phyloP scores from a whole-genome alignment of 2,888 invertebrate species.

The Drosophila cognata region DNA sequence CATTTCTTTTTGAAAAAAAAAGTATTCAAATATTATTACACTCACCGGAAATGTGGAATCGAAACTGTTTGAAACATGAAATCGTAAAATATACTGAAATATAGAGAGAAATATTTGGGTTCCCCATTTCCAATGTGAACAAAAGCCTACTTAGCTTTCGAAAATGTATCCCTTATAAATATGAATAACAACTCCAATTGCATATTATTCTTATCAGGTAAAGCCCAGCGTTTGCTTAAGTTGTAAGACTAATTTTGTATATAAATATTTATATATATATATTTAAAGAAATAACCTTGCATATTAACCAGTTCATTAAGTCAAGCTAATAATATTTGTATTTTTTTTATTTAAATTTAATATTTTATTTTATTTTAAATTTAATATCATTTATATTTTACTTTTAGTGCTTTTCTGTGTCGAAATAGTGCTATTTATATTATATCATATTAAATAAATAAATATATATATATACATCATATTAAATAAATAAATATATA shows the following conservation, averaged over 20 bases:
- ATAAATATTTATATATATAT: not conserved
- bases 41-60: not conserved
- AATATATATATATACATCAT: not conserved
- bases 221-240: not conserved
- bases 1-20: not conserved
- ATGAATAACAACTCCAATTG: not conserved
- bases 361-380: not conserved
- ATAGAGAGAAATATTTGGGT: too few species aligned
- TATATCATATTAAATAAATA: not conserved
- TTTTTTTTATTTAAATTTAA: not conserved
- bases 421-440: not conserved
- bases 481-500: not conserved
- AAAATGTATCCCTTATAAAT: not conserved
- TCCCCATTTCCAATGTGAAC: not conserved
- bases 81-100: fast-evolving
- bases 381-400: not conserved
- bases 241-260: not conserved
- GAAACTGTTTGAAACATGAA: too few species aligned
- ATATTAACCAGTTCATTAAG: not conserved
- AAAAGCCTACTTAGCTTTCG: not conserved
- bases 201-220: not conserved
- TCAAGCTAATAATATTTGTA: not conserved
- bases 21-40: not conserved
- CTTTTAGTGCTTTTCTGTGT: too few species aligned
- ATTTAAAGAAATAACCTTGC: not conserved